phyloP scores from a whole-genome alignment of 2,113 vertebrate species.

The Speoplatyrhinus poulsoni region DNA sequence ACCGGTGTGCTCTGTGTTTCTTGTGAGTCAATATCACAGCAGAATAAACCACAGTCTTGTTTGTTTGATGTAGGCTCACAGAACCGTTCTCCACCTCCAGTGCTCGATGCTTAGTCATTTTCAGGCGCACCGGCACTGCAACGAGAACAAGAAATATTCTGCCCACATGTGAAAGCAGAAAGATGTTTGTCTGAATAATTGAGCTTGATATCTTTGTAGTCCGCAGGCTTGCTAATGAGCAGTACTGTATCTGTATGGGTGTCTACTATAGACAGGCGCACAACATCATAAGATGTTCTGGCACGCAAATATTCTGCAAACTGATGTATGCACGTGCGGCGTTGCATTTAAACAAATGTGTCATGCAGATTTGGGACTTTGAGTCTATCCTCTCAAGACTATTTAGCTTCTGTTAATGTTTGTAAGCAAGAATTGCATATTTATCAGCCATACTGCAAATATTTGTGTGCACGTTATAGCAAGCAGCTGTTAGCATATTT shows the following conservation, averaged over 20 bases:
- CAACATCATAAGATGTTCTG: too few species aligned
- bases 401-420: too few species aligned
- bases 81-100: conserved; percentile 4
- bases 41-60: conserved; percentile 18
- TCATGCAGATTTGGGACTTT: too few species aligned
- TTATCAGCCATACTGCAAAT: too few species aligned
- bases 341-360: too few species aligned
- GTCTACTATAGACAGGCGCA: too few species aligned
- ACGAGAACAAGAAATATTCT: conserved; percentile 12
- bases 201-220: conserved; percentile 36
- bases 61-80: conserved; percentile 18
- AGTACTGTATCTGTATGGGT: neutral
- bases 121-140: conserved; percentile 15
- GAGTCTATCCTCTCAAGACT: too few species aligned
- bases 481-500: too few species aligned
- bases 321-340: too few species aligned
- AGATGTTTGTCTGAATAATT: conserved; percentile 37
- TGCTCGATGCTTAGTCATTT: neutral
- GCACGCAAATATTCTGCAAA: too few species aligned
- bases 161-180: neutral
- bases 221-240: conserved; percentile 28
- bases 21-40: conserved; percentile 20
- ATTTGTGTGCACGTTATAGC: too few species aligned
- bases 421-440: too few species aligned
- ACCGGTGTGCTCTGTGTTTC: conserved; percentile 17